These are phyloP conservation scores for Gallirallus australis DNA, from an alignment of 2,797 vertebrate species.

Conservation along the genomic window DNA sequence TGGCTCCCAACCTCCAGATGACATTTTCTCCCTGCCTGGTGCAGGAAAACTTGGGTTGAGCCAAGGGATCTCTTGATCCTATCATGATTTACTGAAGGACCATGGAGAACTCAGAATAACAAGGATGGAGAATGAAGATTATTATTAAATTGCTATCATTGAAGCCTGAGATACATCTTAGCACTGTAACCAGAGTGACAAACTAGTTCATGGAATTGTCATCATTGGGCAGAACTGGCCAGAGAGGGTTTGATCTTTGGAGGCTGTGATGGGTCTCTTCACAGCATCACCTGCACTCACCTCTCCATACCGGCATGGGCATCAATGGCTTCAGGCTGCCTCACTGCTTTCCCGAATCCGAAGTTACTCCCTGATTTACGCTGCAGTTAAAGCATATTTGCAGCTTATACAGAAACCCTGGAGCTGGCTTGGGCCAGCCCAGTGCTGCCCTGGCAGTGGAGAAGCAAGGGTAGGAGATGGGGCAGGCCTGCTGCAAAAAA, in stretches of 20 bases:
- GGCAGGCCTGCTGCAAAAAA: not conserved
- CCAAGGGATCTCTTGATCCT: not conserved
- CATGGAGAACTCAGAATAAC: not conserved
- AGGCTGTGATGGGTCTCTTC: not conserved
- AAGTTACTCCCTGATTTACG: not conserved
- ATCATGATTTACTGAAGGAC: not conserved
- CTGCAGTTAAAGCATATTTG: not conserved
- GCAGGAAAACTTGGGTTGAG: not conserved
- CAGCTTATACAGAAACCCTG: not conserved
- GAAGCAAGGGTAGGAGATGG: not conserved
- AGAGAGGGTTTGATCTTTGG: not conserved
- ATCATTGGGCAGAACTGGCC: not conserved
- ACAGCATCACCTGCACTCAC: not conserved
- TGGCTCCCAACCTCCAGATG: not conserved
- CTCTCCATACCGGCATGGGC: accelerated
- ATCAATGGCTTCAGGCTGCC: not conserved
- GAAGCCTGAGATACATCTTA: not conserved
- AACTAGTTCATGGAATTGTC: not conserved
- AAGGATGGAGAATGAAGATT: not conserved
- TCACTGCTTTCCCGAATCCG: not conserved
- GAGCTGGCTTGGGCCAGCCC: not conserved
- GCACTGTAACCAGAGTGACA: not conserved
- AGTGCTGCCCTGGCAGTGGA: accelerated
- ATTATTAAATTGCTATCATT: not conserved
- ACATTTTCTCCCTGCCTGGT: not conserved